Base-by-base conservation (phyloP, 2,113 vertebrate species). In the Vimba vimba region DNA sequence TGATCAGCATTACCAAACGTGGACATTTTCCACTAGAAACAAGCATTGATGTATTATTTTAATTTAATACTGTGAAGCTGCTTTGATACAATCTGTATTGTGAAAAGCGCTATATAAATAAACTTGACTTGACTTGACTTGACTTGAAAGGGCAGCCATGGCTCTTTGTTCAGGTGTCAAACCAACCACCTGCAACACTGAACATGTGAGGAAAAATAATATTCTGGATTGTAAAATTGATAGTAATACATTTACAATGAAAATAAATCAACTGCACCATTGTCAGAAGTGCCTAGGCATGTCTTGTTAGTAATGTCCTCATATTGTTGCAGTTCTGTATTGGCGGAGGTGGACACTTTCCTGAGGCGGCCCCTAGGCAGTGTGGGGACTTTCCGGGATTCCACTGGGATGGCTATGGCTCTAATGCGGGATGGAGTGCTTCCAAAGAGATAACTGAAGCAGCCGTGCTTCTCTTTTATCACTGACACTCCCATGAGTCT, bases 101-200 rank as follows among this genome's bases (percentile, higher is more conserved):
- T n/a, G n/a, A n/a, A n/a, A n/a, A n/a, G n/a, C n/a, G n/a, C n/a
- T n/a, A n/a, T n/a, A n/a, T n/a, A n/a, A n/a, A n/a, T n/a, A n/a
- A n/a, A n/a, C n/a, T n/a, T n/a, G n/a, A n/a, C n/a, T n/a, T n/a
- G n/a, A n/a, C n/a, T n/a, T n/a, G n/a, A n/a, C n/a, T n/a, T n/a
- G n/a, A n/a, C n/a, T n/a, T n/a, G n/a, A n/a, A 87, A 55, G 84
- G 78, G 89, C 90, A 71, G 87, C 79, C 19, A 83, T 86, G 15
- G 92, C 92, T n/a, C 71, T 92, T 30, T 93, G 93, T 87, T 47
- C 93, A 74, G 89, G 92, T 0, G 0, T 94, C 10, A 93, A 84
- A 87, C 90, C 91, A 13, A 89, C 83, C 0, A 87, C 86, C 39
- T 93, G 91, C 66, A 87, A 90, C 78, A 77, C 55, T 17, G 90